These are phyloP conservation scores for Oceanodroma leucorhoa DNA, from an alignment of 2,797 vertebrate species.

Conservation along the genomic window DNA sequence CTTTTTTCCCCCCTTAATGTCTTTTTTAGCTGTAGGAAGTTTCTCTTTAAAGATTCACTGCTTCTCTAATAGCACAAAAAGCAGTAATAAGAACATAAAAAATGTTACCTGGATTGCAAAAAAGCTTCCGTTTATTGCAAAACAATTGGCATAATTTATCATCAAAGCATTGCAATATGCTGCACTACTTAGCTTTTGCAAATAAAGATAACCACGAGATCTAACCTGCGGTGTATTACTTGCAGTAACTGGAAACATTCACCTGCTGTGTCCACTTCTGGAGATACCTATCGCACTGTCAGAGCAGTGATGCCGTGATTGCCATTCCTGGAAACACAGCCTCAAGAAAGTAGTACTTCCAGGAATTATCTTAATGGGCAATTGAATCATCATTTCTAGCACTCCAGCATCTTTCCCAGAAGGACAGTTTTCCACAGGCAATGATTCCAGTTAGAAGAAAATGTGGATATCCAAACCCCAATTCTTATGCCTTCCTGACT, in stretches of 20 bases:
- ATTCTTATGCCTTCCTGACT: not conserved
- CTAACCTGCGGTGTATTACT: not conserved
- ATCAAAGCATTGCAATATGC: slow-evolving; percentile 48
- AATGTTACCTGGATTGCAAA: slow-evolving; percentile 65
- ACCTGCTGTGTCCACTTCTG: slow-evolving; percentile 32
- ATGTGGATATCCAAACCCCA: slow-evolving; percentile 23
- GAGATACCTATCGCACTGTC: slow-evolving; percentile 30
- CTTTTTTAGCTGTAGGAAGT: slow-evolving; percentile 81
- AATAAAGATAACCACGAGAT: slow-evolving; percentile 52
- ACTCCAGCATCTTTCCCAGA: slow-evolving; percentile 66
- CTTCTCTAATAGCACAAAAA: slow-evolving; percentile 74
- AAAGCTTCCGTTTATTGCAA: slow-evolving; percentile 64
- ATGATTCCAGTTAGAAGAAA: slow-evolving; percentile 61
- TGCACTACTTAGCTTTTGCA: slow-evolving; percentile 46
- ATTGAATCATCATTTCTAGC: slow-evolving; percentile 73
- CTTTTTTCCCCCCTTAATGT: slow-evolving; percentile 75
- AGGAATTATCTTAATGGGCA: slow-evolving; percentile 73
- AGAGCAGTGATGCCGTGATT: not conserved
- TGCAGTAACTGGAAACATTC: slow-evolving; percentile 45
- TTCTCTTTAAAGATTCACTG: slow-evolving; percentile 78
- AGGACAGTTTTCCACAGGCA: slow-evolving; percentile 59
- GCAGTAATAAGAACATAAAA: slow-evolving; percentile 67
- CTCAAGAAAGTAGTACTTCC: slow-evolving; percentile 62
- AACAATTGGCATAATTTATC: slow-evolving; percentile 53
- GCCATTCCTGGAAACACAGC: slow-evolving; percentile 61